Conservation (phyloP, 2,797 vertebrate species). For the Nannoperca obscura region DNA sequence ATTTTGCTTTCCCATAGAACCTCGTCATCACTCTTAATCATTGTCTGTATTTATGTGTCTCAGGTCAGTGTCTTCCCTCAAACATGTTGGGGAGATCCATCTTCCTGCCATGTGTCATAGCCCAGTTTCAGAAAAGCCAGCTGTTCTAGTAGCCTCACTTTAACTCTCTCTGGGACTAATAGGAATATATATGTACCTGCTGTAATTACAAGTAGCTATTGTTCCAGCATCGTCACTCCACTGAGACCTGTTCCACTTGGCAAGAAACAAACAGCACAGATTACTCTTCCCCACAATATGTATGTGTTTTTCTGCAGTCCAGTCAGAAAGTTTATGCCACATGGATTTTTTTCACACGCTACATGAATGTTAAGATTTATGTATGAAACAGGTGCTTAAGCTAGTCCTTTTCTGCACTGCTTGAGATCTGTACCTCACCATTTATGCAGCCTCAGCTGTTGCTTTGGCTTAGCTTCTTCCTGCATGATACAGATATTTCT, state of each 20-base stretch:
- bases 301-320: constrained; percentile 30
- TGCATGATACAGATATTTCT: constrained; percentile 27
- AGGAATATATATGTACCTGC: constrained; percentile 63
- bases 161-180: constrained; percentile 51
- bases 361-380: constrained; percentile 3
- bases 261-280: constrained; percentile 60
- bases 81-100: constrained; percentile 24
- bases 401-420: constrained; percentile 17
- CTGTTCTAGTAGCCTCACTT: constrained; percentile 46
- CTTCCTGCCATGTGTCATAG: constrained; percentile 34
- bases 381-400: constrained; percentile 28
- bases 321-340: constrained; percentile 6
- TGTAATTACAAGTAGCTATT: constrained; percentile 75
- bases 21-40: constrained; percentile 14
- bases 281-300: constrained; percentile 40
- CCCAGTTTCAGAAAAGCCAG: constrained; percentile 47
- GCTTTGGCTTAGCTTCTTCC: constrained; percentile 15
- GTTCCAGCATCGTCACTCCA: constrained; percentile 65
- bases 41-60: constrained; percentile 26
- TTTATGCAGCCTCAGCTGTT: constrained; percentile 24
- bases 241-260: constrained; percentile 77
- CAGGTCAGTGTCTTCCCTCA: constrained; percentile 24
- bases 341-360: neutral
- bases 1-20: neutral
- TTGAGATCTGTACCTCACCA: neutral